These are phyloP conservation scores for Sesia apiformis DNA, from an alignment of 2,888 invertebrate species.

Conservation along the genomic window DNA sequence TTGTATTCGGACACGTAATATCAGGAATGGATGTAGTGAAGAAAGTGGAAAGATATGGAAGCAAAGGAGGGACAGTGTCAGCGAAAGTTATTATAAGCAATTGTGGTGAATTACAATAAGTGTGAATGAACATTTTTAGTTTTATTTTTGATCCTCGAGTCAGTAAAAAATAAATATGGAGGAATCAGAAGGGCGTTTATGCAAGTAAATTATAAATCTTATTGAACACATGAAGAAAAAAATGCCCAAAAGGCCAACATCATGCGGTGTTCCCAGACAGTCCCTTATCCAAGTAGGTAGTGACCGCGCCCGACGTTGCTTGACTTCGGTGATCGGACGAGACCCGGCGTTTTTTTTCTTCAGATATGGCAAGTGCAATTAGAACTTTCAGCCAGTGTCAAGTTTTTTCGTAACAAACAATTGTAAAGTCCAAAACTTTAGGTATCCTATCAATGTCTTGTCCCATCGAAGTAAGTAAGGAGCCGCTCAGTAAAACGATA, in stretches of 20 bases:
- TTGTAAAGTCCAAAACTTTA: too few relatives aligned
- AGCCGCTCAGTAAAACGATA: too few relatives aligned
- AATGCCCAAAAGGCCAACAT: slow-evolving; percentile 9
- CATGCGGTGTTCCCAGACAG: slow-evolving; percentile 34
- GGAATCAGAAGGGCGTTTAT: too few relatives aligned
- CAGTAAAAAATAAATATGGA: too few relatives aligned
- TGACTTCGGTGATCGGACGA: slow-evolving; percentile 25
- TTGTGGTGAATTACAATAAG: slow-evolving; percentile 88
- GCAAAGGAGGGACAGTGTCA: slow-evolving; percentile 84
- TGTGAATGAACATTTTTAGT: neutral
- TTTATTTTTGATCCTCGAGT: neutral
- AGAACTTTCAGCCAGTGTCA: too few relatives aligned
- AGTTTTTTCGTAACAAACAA: too few relatives aligned
- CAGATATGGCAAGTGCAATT: too few relatives aligned
- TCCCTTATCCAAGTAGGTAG: slow-evolving; percentile 44
- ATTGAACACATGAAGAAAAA: too few relatives aligned
- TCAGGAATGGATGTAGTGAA: slow-evolving; percentile 94
- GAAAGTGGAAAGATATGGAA: slow-evolving; percentile 92
- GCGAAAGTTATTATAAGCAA: slow-evolving; percentile 87
- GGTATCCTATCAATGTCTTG: too few relatives aligned
- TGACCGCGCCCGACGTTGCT: slow-evolving; percentile 21
- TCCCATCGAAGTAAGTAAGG: too few relatives aligned
- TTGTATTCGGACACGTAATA: slow-evolving; percentile 97
- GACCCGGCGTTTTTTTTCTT: too few relatives aligned
- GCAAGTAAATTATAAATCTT: too few relatives aligned